These are phyloP conservation scores for Platerodrilus igneus DNA, from an alignment of 2,888 invertebrate genomes.

Conservation along the genomic window DNA sequence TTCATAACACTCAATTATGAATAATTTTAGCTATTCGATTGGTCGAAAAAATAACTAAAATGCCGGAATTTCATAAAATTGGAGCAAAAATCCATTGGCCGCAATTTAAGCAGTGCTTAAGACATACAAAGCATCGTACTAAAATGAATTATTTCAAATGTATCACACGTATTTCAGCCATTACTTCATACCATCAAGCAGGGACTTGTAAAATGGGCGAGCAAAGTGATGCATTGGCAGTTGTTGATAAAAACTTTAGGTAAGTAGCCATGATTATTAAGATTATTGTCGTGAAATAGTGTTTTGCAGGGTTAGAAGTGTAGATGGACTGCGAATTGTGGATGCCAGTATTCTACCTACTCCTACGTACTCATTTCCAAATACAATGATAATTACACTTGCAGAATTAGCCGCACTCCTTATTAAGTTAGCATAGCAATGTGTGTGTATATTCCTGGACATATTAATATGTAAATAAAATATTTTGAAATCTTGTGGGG, in stretches of 20 bases:
- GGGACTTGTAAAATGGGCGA: slow-evolving; percentile 73
- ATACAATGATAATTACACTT: slow-evolving; percentile 61
- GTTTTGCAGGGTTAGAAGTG: slow-evolving; percentile 59
- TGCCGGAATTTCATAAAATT: slow-evolving; percentile 55
- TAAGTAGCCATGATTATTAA: slow-evolving; percentile 34
- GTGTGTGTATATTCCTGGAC: too few species aligned
- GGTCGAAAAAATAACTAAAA: slow-evolving; percentile 52
- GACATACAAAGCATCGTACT: slow-evolving; percentile 49
- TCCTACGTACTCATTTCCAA: slow-evolving; percentile 72
- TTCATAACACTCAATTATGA: slow-evolving; percentile 1
- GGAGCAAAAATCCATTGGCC: slow-evolving; percentile 65
- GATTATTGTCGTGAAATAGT: background rate
- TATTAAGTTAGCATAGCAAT: too few species aligned
- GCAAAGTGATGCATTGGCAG: slow-evolving; percentile 46
- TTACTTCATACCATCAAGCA: slow-evolving; percentile 74
- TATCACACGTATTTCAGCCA: slow-evolving; percentile 57
- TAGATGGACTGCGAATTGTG: slow-evolving; percentile 64
- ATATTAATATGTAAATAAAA: too few species aligned
- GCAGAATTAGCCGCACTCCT: slow-evolving; percentile 64
- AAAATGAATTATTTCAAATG: slow-evolving; percentile 60
- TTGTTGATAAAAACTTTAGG: slow-evolving; percentile 66
- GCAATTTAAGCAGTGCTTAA: slow-evolving; percentile 56
- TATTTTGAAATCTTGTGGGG: too few species aligned
- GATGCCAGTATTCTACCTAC: slow-evolving; percentile 79
- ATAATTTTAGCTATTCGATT: slow-evolving; percentile 54